A percentile compares a stretch with the other conserved stretches of the same genome.
phyloP scores from a whole-genome alignment of 2,888 invertebrate species.

The Caenorhabditis parvicauda region DNA sequence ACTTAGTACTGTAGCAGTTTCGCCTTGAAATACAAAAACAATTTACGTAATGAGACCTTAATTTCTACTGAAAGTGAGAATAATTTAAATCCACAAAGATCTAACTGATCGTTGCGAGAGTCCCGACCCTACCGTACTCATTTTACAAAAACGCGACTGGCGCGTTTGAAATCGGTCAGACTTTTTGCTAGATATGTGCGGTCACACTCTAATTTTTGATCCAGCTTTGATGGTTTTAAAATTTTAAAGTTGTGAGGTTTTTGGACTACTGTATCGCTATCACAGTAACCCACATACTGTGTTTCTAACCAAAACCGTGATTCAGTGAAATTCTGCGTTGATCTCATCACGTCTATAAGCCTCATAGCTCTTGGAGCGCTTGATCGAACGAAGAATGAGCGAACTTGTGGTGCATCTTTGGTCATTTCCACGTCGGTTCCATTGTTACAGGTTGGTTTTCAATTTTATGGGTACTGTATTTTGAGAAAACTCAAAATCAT shows the following conservation, averaged over 20 bases:
- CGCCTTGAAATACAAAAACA: no score
- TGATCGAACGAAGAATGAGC: constrained; percentile 17
- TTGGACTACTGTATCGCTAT: neutral
- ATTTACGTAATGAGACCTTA: no score
- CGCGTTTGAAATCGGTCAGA: neutral
- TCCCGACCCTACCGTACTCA: no score
- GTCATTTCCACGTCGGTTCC: constrained; percentile 37
- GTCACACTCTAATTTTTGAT: neutral
- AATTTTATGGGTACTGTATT: no score
- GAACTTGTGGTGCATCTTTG: constrained; percentile 26
- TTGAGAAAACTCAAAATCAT: no score
- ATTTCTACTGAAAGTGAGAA: no score
- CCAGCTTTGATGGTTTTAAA: neutral
- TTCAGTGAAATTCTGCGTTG: constrained; percentile 40
- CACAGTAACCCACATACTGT: neutral
- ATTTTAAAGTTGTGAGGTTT: neutral
- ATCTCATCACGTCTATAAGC: constrained; percentile 27
- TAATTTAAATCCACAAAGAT: no score
- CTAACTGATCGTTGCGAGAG: no score
- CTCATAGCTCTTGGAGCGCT: constrained; percentile 24
- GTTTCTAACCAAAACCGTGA: neutral
- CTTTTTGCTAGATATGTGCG: neutral
- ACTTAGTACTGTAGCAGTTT: no score
- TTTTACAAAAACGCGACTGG: neutral
- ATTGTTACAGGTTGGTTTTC: constrained; percentile 33